phyloP scores from a whole-genome alignment of 2,888 invertebrate species.

The Metacarcinus magister region DNA sequence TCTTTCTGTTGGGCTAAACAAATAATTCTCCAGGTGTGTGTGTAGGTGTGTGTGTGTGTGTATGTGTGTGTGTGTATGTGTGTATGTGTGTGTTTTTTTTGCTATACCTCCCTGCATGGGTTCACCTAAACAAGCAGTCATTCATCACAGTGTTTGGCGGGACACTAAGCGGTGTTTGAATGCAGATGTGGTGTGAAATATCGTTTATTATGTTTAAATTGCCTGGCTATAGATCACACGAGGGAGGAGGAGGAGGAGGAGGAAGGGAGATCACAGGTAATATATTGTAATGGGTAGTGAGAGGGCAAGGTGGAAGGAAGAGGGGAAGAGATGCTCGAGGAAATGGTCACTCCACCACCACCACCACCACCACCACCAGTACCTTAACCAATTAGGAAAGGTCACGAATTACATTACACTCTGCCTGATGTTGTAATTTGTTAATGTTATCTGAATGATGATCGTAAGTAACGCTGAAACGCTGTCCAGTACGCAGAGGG shows the following conservation, averaged over 20 bases:
- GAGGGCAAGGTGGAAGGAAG: neutral
- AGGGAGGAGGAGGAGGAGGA: neutral
- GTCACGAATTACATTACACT: conserved; percentile 75
- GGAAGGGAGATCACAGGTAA: neutral
- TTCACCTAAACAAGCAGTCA: conserved; percentile 13
- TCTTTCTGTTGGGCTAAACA: neutral
- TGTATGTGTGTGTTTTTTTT: conserved; percentile 16
- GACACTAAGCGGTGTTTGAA: neutral
- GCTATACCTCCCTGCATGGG: neutral
- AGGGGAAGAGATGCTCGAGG: no score
- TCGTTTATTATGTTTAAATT: conserved; percentile 9
- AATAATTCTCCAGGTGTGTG: neutral
- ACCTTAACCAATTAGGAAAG: conserved; percentile 62
- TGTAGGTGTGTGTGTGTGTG: conserved; percentile 54
- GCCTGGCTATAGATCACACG: neutral
- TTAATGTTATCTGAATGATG: conserved; percentile 67
- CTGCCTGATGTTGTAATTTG: conserved; percentile 64
- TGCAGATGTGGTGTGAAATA: conserved; percentile 15
- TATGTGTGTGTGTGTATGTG: conserved; percentile 60
- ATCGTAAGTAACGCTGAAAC: conserved; percentile 31
- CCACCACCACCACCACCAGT: neutral
- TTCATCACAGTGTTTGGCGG: neutral
- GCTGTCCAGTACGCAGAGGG: neutral
- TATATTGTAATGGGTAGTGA: conserved; percentile 9
- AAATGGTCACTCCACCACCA: neutral